Conservation (phyloP, 2,113 vertebrate genomes). For the Martes martes region DNA sequence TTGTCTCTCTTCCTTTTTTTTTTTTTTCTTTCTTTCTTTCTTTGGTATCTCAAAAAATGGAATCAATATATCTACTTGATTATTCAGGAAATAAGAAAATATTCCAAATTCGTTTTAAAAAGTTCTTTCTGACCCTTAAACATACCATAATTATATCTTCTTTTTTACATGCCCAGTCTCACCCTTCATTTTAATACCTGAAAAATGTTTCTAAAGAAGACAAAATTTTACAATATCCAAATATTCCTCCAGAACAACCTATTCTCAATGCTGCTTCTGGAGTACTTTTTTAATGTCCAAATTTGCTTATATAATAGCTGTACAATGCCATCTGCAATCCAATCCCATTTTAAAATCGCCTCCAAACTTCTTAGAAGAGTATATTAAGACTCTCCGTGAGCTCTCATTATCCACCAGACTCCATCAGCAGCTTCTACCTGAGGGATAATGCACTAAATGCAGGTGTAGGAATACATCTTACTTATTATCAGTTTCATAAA, state of each 20-base stretch:
- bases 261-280: background rate
- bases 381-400: background rate
- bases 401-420: background rate
- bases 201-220: background rate
- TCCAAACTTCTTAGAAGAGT: background rate
- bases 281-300: background rate
- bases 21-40: background rate
- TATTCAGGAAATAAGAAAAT: background rate
- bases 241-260: background rate
- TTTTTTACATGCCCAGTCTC: background rate
- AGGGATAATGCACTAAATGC: accelerated
- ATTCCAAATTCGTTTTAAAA: background rate
- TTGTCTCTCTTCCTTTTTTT: background rate
- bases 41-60: background rate
- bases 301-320: background rate
- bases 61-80: background rate
- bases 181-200: background rate
- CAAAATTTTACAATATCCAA: background rate
- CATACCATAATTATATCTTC: background rate
- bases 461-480: background rate
- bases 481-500: background rate
- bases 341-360: background rate
- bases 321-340: background rate
- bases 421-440: background rate
- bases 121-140: background rate